Percentiles rank a stretch among this genome's conserved stretches.
phyloP scores from a whole-genome alignment of 2,888 invertebrate genomes.

The Achlya flavicornis region DNA sequence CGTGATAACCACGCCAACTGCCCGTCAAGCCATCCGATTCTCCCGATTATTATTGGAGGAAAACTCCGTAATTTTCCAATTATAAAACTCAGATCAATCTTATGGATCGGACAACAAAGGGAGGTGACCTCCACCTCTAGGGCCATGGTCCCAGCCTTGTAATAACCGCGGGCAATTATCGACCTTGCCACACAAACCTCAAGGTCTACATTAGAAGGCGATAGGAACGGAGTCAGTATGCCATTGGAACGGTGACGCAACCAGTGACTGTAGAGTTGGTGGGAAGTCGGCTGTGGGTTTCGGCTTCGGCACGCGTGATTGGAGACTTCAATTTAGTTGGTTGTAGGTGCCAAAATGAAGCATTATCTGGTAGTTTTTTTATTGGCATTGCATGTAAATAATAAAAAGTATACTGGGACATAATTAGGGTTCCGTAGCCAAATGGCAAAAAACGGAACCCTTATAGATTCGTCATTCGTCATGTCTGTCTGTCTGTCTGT shows the following conservation, averaged over 20 bases:
- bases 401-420: too few species aligned
- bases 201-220: slow-evolving; percentile 4
- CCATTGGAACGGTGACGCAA: slow-evolving; percentile 20
- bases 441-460: too few species aligned
- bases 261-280: slow-evolving; percentile 9
- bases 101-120: not conserved
- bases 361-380: too few species aligned
- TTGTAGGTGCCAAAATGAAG: not conserved
- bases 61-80: too few species aligned
- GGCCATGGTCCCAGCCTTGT: slow-evolving; percentile 4
- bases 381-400: not conserved
- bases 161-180: not conserved
- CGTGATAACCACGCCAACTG: too few species aligned
- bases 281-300: not conserved
- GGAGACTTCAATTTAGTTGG: not conserved
- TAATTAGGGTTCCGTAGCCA: too few species aligned
- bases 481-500: too few species aligned
- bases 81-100: not conserved
- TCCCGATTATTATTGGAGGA: too few species aligned
- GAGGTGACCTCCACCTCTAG: not conserved
- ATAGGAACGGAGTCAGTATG: slow-evolving; percentile 20
- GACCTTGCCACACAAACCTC: not conserved
- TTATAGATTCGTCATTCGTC: too few species aligned
- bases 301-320: slow-evolving; percentile 4
- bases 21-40: too few species aligned